Evolutionary conservation across 2,888 invertebrate species (phyloP).

Genomic region (Macrosoma leucophasiata): DNA sequence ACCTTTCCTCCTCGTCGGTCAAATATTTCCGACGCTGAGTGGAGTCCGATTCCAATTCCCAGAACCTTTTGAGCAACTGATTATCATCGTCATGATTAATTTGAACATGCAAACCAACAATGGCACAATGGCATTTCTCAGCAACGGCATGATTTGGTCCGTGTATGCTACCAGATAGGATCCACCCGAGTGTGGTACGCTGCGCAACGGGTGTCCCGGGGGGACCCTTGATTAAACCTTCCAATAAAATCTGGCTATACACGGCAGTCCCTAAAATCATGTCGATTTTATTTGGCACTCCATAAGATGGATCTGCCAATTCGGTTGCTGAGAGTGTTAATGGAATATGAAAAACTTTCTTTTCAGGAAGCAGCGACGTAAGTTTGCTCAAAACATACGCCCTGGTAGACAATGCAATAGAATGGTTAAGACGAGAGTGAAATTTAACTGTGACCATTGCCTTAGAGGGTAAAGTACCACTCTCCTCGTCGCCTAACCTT

Average conservation of each 20-base stretch:
- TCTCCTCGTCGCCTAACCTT: slow-evolving; percentile 2
- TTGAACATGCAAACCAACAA: slow-evolving; percentile 1
- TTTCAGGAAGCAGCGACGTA: slow-evolving; percentile 1
- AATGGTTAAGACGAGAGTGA: background rate
- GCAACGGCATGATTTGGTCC: slow-evolving; percentile 1
- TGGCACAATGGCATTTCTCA: background rate
- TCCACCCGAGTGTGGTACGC: slow-evolving; percentile 24
- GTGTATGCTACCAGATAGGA: slow-evolving; percentile 20
- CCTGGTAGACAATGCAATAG: background rate
- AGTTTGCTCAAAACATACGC: background rate
- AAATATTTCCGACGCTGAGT: slow-evolving; percentile 15
- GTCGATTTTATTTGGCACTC: slow-evolving; percentile 21
- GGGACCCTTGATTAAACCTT: slow-evolving; percentile 19
- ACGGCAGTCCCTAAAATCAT: slow-evolving; percentile 26
- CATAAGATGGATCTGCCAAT: slow-evolving; percentile 16
- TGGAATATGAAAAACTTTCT: background rate
- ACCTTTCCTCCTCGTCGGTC: slow-evolving; percentile 2
- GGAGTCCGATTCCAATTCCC: slow-evolving; percentile 25
- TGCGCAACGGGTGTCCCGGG: slow-evolving; percentile 16
- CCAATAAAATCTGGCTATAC: slow-evolving; percentile 21
- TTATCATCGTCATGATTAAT: background rate
- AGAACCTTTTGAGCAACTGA: background rate
- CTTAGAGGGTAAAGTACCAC: slow-evolving; percentile 1
- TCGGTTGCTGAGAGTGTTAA: background rate
- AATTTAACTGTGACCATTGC: background rate